phyloP scores from a whole-genome alignment of 2,113 vertebrate genomes.

The Isichthys henryi region DNA sequence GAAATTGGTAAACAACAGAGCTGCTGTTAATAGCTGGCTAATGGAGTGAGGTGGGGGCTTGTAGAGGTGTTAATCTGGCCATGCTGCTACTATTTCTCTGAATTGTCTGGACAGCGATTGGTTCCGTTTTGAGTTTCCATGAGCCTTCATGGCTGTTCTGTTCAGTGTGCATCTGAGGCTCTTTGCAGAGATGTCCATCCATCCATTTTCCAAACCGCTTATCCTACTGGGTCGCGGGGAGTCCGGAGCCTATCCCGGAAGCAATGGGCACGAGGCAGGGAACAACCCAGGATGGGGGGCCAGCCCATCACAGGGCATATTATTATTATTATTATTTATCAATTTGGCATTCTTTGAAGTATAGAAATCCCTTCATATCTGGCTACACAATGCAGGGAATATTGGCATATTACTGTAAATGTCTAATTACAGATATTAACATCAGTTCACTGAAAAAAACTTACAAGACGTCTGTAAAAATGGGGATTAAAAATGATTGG shows the following conservation, averaged over 20 bases:
- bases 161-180: not conserved
- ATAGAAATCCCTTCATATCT: not conserved
- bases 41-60: not conserved
- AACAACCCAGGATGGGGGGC: too few species aligned
- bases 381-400: constrained; percentile 3
- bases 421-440: constrained; percentile 45
- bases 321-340: too few species aligned
- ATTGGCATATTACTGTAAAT: constrained; percentile 22
- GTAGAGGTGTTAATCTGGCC: not conserved
- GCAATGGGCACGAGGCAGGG: too few species aligned
- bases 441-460: constrained; percentile 55
- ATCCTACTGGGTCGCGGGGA: too few species aligned
- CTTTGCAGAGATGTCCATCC: too few species aligned
- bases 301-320: too few species aligned
- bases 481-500: constrained; percentile 65
- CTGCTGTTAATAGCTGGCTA: not conserved
- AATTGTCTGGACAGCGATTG: not conserved
- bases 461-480: constrained; percentile 55
- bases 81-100: not conserved
- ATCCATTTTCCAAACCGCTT: too few species aligned
- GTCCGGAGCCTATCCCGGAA: too few species aligned
- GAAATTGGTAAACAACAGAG: too few species aligned
- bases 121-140: not conserved
- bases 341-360: not conserved
- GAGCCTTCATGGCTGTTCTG: not conserved